A percentile compares a stretch with the other conserved stretches of the same genome.
Conservation (phyloP, 2,797 vertebrate species). For the Chrosomus eos region DNA sequence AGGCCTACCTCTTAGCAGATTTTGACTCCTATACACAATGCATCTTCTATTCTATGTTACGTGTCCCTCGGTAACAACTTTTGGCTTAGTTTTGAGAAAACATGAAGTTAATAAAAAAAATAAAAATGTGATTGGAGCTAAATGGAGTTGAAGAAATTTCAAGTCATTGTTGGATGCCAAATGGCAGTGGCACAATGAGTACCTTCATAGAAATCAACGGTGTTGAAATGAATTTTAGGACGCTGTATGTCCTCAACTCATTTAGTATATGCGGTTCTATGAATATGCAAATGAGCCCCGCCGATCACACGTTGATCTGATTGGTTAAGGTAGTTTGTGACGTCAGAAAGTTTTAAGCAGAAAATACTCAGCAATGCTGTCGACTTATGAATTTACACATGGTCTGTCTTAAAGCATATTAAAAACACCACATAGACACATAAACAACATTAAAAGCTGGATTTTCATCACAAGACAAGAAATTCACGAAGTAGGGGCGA, state of each 20-base stretch:
- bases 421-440: too few relatives aligned
- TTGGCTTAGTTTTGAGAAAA: neutral
- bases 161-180: neutral
- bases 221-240: neutral
- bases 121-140: neutral
- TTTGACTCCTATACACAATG: neutral
- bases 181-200: neutral
- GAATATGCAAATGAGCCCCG: too few relatives aligned
- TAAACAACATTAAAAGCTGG: too few relatives aligned
- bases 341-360: too few relatives aligned
- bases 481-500: neutral
- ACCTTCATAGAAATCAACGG: neutral
- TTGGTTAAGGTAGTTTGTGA: too few relatives aligned
- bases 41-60: neutral
- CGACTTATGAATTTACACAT: too few relatives aligned
- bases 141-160: neutral
- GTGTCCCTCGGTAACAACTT: neutral
- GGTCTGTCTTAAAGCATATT: too few relatives aligned
- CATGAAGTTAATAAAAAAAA: neutral
- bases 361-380: too few relatives aligned
- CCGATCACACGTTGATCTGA: too few relatives aligned
- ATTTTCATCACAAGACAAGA: neutral
- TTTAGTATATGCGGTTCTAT: too few relatives aligned
- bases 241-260: neutral
- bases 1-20: neutral